Conservation (phyloP, 2,888 invertebrate species). For the Parelbella ahira region DNA sequence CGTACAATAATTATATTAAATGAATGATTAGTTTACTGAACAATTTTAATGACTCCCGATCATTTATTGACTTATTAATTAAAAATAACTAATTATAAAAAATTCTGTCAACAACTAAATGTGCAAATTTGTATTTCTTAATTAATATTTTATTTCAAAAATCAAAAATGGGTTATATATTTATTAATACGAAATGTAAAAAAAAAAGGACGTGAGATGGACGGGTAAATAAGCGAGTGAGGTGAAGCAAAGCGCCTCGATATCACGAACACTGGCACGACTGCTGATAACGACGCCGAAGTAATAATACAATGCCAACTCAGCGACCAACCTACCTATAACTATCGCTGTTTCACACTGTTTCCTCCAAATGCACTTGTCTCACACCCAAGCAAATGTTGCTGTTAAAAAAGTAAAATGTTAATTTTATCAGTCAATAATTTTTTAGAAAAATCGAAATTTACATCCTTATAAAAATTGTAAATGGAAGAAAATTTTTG, state of each 20-base stretch:
- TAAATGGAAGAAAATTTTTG: slow-evolving; percentile 1
- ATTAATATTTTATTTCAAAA: not conserved
- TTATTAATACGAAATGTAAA: not conserved
- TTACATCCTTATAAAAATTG: slow-evolving; percentile 23
- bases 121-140: no score
- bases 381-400: slow-evolving; percentile 71
- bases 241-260: slow-evolving; percentile 35
- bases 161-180: not conserved
- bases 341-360: slow-evolving; percentile 69
- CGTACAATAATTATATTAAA: no score
- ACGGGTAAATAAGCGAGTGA: slow-evolving; percentile 35
- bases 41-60: slow-evolving; percentile 2
- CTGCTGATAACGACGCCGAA: slow-evolving; percentile 60
- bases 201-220: slow-evolving; percentile 20
- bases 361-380: slow-evolving; percentile 50
- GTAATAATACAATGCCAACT: slow-evolving; percentile 73
- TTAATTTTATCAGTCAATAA: slow-evolving; percentile 22
- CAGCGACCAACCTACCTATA: slow-evolving; percentile 76
- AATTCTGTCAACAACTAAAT: no score
- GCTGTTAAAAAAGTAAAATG: slow-evolving; percentile 36
- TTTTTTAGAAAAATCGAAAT: slow-evolving; percentile 16
- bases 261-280: slow-evolving; percentile 19
- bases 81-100: no score
- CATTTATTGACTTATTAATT: slow-evolving; percentile 12
- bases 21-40: not conserved